Base-by-base conservation (phyloP, 2,888 invertebrate species). In the Acanthosoma haemorrhoidale region DNA sequence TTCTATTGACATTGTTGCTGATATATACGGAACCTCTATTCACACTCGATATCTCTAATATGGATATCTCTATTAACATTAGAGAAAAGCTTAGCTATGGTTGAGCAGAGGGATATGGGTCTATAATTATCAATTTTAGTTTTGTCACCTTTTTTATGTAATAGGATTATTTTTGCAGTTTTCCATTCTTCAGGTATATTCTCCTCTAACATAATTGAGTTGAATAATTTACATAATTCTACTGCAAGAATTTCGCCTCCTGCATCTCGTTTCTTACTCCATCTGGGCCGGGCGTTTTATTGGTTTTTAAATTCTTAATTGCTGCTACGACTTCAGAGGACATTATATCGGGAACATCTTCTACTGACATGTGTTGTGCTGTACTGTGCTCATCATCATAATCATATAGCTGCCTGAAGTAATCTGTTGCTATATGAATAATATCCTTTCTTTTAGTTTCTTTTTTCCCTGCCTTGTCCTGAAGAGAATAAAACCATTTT, bases 111-210 rank as follows among this genome's bases (percentile, higher is more conserved):
- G 29, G 39, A 43, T 16, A 68, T 68, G 18, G 38, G 68, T 32
- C 68, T 57, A 58, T 68, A 68, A 51, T 68, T 68, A 11, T 38
- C 43, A 34, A 57, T 58, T 9, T 39, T 31, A 57, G 25, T 32
- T 21, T 25, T 36, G 4, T 25, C 58, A 13, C 58, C 34, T 58
- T 68, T 68, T 58, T 68, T 68, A 38, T 34, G 63, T 11, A 63
- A 4, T 34, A 63, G 38, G 2, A 63, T 38, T 18, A 63, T 63
- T 38, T 63, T 63, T 15, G 31, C 32, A 8, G 11, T 4, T 63
- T 38, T 63, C 63, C 63, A 38, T 38, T 34, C 21, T 31, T 38
- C 29, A 32, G n/a, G 63, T 21, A 63, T 38, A 9, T 38, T 16
- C 18, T 21, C 32, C 18, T 63, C 38, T 21, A 16, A n/a, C 25